Conservation (phyloP, 2,888 invertebrate species). For the Piscicola geometra region DNA sequence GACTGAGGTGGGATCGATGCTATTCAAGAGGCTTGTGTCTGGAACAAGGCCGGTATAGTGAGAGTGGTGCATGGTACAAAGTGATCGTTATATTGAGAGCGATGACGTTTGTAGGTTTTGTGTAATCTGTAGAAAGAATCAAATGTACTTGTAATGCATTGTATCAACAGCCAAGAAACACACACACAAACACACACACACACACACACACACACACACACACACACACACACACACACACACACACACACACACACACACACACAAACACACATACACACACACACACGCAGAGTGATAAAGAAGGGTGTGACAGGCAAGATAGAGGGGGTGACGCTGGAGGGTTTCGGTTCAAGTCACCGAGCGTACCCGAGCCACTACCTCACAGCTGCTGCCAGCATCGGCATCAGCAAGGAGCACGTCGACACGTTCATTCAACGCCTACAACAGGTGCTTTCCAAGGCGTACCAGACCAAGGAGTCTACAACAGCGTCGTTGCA, state of each 20-base stretch:
- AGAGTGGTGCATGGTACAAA: too few relatives aligned
- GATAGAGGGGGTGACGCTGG: slow-evolving; percentile 49
- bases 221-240: too few relatives aligned
- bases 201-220: too few relatives aligned
- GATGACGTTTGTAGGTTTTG: too few relatives aligned
- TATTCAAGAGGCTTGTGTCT: slow-evolving; percentile 59
- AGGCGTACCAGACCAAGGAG: neutral
- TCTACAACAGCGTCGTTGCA: neutral
- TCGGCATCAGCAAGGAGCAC: slow-evolving; percentile 67
- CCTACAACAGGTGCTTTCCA: slow-evolving; percentile 62
- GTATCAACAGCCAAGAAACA: too few relatives aligned
- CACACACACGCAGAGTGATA: slow-evolving; percentile 54
- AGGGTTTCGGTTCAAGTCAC: slow-evolving; percentile 69
- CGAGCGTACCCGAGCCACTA: slow-evolving; percentile 64
- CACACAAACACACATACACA: too few relatives aligned
- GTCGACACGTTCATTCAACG: slow-evolving; percentile 67
- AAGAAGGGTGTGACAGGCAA: slow-evolving; percentile 47
- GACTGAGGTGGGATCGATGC: slow-evolving; percentile 44
- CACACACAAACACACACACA: too few relatives aligned
- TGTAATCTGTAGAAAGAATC: too few relatives aligned
- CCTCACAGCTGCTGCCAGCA: slow-evolving; percentile 69
- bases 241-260: too few relatives aligned
- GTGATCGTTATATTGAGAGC: too few relatives aligned
- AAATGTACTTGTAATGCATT: too few relatives aligned
- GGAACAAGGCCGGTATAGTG: slow-evolving; percentile 65